Evolutionary conservation across 2,113 vertebrate species (phyloP), one percentile per base, ranked within the genome.

Genomic region (Ciconia stormi): DNA sequence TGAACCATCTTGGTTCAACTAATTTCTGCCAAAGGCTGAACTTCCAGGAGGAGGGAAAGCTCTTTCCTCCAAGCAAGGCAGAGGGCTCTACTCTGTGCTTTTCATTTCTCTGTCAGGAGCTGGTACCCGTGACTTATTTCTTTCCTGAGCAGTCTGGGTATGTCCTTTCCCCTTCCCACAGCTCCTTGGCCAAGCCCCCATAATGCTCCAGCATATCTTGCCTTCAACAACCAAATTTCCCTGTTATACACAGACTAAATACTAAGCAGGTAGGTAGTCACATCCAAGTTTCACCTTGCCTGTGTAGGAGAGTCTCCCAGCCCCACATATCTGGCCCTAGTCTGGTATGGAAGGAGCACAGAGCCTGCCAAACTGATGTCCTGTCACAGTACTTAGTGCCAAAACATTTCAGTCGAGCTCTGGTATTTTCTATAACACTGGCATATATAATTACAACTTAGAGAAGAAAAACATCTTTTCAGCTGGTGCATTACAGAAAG

Each of bases 391-490:
- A 2, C 67, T 26, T 3, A 4, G 16, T 91, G 95, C 91, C 91
- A 91, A 84, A 92, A 82, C 77, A 59, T 73, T 91, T 91, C 90
- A 85, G 32, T 56, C 66, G 82, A 85, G 52, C 95, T 90, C 87
- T 71, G 73, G 12, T 76, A 25, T 87, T 71, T 87, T 53, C 94
- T 87, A 7, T 34, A 85, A 79, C 70, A 53, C 23, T 83, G 76
- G 72, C 78, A 89, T 23, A 25, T 30, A 80, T 70, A 94, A 94
- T 71, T 91, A 78, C 76, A 92, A 73, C 82, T 74, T 40, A 6
- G 47, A 77, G 66, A 63, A 94, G 73, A 79, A 93, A 95, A 94
- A 56, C 73, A 72, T 82, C 66, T 94, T 82, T 91, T 94, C 89
- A 90, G 53, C 62, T 78, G 42, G 23, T 80, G n/a, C 53, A 20